A percentile compares a stretch with the other conserved stretches of the same genome.
These are phyloP conservation scores for Lagopus leucura DNA, from an alignment of 2,113 vertebrate genomes.

Conservation along the genomic window DNA sequence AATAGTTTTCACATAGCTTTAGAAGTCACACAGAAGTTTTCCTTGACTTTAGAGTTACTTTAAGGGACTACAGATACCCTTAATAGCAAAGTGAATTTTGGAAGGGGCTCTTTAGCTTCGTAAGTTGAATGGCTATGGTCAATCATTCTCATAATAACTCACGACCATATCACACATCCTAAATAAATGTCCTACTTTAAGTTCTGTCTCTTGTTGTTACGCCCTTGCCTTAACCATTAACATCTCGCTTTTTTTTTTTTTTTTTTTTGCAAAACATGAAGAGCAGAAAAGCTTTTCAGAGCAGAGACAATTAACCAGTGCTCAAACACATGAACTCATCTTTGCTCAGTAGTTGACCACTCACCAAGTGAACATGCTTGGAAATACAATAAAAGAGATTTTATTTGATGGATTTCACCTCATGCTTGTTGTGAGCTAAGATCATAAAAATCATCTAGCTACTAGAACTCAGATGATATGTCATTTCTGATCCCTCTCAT, in stretches of 20 bases:
- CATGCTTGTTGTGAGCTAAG: background rate
- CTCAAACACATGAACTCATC: background rate
- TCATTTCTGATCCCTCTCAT: fast-evolving
- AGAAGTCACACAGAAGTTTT: background rate
- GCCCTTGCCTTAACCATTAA: background rate
- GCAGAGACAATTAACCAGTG: background rate
- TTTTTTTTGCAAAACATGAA: background rate
- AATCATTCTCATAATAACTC: background rate
- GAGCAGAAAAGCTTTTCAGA: background rate
- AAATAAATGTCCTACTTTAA: background rate
- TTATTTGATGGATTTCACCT: background rate
- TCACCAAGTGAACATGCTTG: background rate
- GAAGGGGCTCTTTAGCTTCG: background rate
- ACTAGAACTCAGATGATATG: background rate
- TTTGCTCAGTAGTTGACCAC: background rate
- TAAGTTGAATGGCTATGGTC: background rate
- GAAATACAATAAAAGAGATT: background rate
- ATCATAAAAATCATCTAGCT: background rate
- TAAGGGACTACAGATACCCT: background rate
- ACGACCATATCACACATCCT: background rate
- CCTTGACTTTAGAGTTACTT: background rate
- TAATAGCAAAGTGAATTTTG: background rate
- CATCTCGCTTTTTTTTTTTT: background rate
- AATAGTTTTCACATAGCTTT: background rate
- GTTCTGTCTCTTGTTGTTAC: background rate